A percentile compares a stretch with the other conserved stretches of the same genome.
Evolutionary conservation across 2,797 vertebrate species (phyloP).

Genomic region (Galagoides demidoff): DNA sequence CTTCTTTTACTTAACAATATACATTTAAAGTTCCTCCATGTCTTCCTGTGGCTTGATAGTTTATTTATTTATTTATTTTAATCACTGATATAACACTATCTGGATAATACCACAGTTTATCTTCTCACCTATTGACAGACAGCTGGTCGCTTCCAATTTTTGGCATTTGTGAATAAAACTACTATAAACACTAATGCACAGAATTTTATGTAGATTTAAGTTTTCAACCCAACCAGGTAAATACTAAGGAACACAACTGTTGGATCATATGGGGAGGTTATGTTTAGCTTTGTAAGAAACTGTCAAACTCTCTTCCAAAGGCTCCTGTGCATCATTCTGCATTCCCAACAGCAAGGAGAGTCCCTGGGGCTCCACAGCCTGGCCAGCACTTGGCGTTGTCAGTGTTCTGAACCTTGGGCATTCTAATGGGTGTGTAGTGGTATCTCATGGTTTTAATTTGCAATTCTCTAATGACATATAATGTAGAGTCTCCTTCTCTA

Average conservation of each 20-base stretch:
- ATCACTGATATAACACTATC: not conserved
- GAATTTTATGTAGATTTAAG: not conserved
- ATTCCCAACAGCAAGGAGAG: not conserved
- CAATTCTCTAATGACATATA: not conserved
- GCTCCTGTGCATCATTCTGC: not conserved
- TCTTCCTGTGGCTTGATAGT: not conserved
- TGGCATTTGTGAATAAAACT: not conserved
- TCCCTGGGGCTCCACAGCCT: not conserved
- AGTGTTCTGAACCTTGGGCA: not conserved
- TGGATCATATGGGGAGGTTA: not conserved
- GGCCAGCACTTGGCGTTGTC: not conserved
- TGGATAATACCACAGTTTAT: not conserved
- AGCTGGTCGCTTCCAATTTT: conserved; percentile 10
- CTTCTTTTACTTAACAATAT: not conserved
- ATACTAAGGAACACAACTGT: not conserved
- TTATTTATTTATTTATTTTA: not conserved
- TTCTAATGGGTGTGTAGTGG: not conserved
- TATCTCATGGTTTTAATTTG: conserved; percentile 1
- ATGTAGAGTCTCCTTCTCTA: not conserved
- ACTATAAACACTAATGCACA: not conserved
- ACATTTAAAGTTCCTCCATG: not conserved
- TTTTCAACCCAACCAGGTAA: not conserved
- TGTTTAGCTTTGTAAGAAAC: conserved; percentile 18
- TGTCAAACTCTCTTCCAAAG: not conserved
- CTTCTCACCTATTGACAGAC: not conserved